Evolutionary conservation across 2,797 vertebrate species (phyloP), one percentile per base, ranked within the genome.

Genomic region (Gila robusta): DNA sequence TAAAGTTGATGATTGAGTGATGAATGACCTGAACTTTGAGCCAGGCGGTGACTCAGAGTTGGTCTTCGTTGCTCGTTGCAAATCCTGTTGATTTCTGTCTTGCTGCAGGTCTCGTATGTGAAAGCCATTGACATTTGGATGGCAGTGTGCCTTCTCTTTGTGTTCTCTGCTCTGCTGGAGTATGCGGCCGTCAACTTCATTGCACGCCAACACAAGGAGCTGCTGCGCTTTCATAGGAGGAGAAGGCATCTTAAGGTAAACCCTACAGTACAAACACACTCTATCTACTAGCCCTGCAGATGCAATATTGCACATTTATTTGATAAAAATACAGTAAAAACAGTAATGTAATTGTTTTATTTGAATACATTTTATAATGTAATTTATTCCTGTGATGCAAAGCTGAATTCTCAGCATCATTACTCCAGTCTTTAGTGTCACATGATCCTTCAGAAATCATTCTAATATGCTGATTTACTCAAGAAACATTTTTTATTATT

Each of bases 101-200:
- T 52, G 54, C 80, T 80, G 1, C 91, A 99, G 98, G 98, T 99
- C 89, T 99, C 98, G 89, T 99, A 99, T 0, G 98, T 99, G 79
- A 99, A 99, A 92, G 98, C 98, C 93, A 99, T 99, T 79, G 98
- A 99, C 88, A 99, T 99, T 93, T 99, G 98, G 98, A 99, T 99
- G 98, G 98, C 98, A 0, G 98, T 99, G 41, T 99, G 98, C 90
- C 94, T 99, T 94, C 96, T 99, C 71, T 99, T 99, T 44, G 98
- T 99, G 86, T 99, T 99, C 96, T 99, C 98, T 0, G 98, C 98
- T 5, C 96, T 99, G 90, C 94, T 99, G 85, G 98, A 99, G 88
- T 99, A 99, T 0, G 98, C 98, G 2, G 98, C 98, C 0, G 98
- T 99, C 93, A 99, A 99, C 96, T 99, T 99, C 12, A 98, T 99